Conservation (phyloP, 30 jellyfish, hydroid and myxozoan species). For the Hydractinia echinata region DNA sequence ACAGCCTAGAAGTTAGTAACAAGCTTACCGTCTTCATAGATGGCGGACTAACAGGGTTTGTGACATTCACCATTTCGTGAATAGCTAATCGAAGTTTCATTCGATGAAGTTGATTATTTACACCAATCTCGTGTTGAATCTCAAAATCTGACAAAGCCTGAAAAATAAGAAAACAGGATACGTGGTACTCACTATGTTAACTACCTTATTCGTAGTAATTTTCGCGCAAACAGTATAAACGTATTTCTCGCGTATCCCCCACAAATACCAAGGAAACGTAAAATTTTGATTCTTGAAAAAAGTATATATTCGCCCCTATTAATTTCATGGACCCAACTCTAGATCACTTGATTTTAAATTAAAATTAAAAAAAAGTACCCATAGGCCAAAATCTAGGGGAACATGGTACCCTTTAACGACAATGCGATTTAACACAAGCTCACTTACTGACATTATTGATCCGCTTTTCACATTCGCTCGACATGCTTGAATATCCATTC, state of each 20-base stretch:
- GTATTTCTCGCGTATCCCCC: too few relatives aligned
- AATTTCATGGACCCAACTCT: too few relatives aligned
- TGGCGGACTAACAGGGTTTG: conserved; percentile 80
- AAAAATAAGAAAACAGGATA: not conserved
- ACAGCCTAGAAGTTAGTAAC: not conserved
- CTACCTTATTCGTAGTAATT: too few relatives aligned
- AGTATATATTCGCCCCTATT: too few relatives aligned
- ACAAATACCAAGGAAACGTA: not conserved
- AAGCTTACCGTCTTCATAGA: conserved; percentile 66
- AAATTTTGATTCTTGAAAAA: too few relatives aligned
- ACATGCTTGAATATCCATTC: conserved; percentile 89
- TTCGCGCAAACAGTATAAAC: too few relatives aligned
- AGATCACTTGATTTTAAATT: too few relatives aligned
- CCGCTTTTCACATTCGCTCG: conserved; percentile 89
- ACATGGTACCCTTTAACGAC: too few relatives aligned
- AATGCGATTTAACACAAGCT: too few relatives aligned
- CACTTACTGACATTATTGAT: conserved; percentile 81
- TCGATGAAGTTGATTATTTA: conserved; percentile 73
- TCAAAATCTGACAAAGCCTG: conserved; percentile 85
- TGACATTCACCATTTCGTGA: conserved; percentile 78
- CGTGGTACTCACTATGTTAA: not conserved
- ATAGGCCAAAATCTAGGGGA: too few relatives aligned
- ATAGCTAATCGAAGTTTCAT: conserved; percentile 69
- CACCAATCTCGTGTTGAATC: conserved; percentile 87
- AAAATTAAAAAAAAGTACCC: not conserved